Base-by-base conservation (phyloP, 2,888 invertebrate genomes). In the Pemphredon lugubris region DNA sequence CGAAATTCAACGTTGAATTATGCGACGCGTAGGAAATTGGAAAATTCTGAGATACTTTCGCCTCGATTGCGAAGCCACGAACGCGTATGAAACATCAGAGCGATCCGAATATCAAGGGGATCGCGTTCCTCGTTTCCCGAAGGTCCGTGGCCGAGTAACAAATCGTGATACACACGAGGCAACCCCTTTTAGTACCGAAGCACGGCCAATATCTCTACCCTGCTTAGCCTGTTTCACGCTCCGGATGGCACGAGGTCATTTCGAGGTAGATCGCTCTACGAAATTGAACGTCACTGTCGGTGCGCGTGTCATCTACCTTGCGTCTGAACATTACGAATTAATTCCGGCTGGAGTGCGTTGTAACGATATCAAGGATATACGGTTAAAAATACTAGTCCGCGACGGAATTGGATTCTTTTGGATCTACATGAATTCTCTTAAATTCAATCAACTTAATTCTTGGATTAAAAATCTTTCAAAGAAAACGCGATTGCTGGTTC, bases 151-250 rank as follows among this genome's bases (percentile, higher is more conserved):
- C 59, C 23, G 59, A 58, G 53, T 60, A 77, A 77, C 70, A 77
- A 77, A 77, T 57, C 77, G 70, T 68, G 70, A 77, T 73, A 73
- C 59, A 73, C 59, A 68, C 55, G 64, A 55, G 48, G 57, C 73
- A 65, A 69, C 72, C 77, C 73, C 70, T 73, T 77, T 70, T 63
- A 65, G 61, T 66, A 30, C 54, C 34, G 53, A 59, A 61, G 44
- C 70, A 57, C 51, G 37, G 69, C 60, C 71, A 77, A 77, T 77
- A 77, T 74, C 65, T 70, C 71, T 60, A 60, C 65, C 68, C 68
- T 65, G 70, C 61, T 77, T 77, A 65, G 73, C 68, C 68, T 60
- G 77, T 77, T 77, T 77, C 75, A 77, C 69, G 77, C 66, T 78
- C 55, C 77, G 67, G 61, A 60, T 77, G 18, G 55, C 71, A 61